Conservation (phyloP, 2,113 vertebrate genomes). For the Neolamprologus longior region DNA sequence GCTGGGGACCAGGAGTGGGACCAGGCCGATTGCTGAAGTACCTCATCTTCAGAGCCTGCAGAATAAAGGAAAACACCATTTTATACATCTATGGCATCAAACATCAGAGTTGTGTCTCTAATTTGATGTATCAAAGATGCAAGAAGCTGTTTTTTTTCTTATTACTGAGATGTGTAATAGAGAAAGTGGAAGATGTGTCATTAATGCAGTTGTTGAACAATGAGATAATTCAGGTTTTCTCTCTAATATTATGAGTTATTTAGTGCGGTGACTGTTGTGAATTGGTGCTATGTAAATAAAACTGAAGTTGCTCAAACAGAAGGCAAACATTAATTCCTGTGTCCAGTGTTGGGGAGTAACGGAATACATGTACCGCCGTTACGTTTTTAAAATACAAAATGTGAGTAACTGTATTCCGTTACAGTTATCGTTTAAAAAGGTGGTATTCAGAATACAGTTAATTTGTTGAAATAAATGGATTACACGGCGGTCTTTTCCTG, state of each 20-base stretch:
- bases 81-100: neutral
- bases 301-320: neutral
- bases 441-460: fast-evolving
- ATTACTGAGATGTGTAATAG: neutral
- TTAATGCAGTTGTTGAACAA: neutral
- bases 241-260: neutral
- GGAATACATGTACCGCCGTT: neutral
- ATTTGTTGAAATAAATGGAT: neutral
- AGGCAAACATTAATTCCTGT: neutral
- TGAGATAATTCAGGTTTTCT: neutral
- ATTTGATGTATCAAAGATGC: neutral
- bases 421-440: neutral
- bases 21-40: conserved; percentile 93
- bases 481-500: fast-evolving
- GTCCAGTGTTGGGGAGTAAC: neutral
- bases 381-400: neutral
- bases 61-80: neutral
- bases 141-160: neutral
- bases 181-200: neutral
- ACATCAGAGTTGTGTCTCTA: neutral
- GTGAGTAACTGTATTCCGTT: neutral
- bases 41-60: conserved; percentile 84
- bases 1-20: conserved; percentile 84
- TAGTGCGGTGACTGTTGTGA: neutral
- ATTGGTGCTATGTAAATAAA: neutral